Base-by-base conservation (phyloP, 1,140 invertebrate genomes). In the Oscheius sp. region DNA sequence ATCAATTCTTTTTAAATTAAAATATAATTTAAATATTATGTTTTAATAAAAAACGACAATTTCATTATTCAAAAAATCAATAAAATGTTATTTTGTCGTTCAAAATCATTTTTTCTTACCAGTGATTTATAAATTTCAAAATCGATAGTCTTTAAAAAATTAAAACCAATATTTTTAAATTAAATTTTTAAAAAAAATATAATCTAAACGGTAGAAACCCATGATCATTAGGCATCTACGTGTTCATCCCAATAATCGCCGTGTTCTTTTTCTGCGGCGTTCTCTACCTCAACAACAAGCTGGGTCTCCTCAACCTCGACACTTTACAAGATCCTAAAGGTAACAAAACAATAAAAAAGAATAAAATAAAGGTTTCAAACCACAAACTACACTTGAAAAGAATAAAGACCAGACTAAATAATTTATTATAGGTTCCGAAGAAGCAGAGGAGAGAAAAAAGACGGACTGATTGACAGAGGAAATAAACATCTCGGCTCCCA, bases 181-280 rank as follows among this genome's bases (percentile, higher is more conserved):
- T n/a, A n/a, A n/a, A n/a, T n/a, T n/a, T n/a, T n/a, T n/a, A n/a
- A n/a, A n/a, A n/a, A n/a, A n/a, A n/a, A n/a, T n/a, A n/a, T n/a
- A n/a, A n/a, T n/a, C n/a, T n/a, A n/a, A n/a, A n/a, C n/a, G n/a
- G n/a, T n/a, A n/a, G n/a, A n/a, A n/a, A n/a, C n/a, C n/a, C n/a
- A n/a, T n/a, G n/a, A n/a, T n/a, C n/a, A n/a, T 52, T 34, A 78
- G 77, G 63, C 45, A 34, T 79, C 10, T 72, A 79, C 36, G 23
- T 79, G 2, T 79, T 79, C 66, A 79, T 79, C 45, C 78, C 78
- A 3, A 26, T 79, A 10, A 52, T 79, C 42, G 78, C 78, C 34
- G 45, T 79, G 2, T 29, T 70, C 23, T 63, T 79, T 20, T 38
- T 79, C 31, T 59, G 63, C 62, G 36, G 28, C 0, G 66, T 74